A percentile compares a stretch with the other conserved stretches of the same genome.
phyloP scores from a whole-genome alignment of 2,888 invertebrate genomes.

The Cactoblastis cactorum region DNA sequence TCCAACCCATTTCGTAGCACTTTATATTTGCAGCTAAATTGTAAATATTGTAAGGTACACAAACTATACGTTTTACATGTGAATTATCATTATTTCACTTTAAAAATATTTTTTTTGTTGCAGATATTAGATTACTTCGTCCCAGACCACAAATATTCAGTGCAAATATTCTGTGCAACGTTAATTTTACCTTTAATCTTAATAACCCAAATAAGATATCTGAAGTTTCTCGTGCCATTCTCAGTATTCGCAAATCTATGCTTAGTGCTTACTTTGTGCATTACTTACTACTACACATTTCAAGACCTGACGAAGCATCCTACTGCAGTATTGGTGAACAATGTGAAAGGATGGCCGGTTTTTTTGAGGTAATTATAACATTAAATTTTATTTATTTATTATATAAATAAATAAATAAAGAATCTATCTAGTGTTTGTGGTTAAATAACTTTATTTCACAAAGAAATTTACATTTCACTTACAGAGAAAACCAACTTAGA shows the following conservation, averaged over 20 bases:
- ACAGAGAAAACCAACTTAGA: too few species aligned
- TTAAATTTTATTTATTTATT: too few species aligned
- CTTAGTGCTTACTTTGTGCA: slow-evolving; percentile 80
- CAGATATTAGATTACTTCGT: slow-evolving; percentile 73
- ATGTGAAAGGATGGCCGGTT: slow-evolving; percentile 83
- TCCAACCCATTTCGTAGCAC: too few species aligned
- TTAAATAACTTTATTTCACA: too few species aligned
- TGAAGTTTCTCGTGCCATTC: slow-evolving; percentile 85
- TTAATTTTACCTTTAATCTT: slow-evolving; percentile 84
- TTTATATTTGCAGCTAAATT: too few species aligned
- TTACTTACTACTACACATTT: slow-evolving; percentile 91
- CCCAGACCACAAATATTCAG: slow-evolving; percentile 60
- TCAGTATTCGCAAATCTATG: slow-evolving; percentile 85
- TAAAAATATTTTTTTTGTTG: slow-evolving; percentile 29
- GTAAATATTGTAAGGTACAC: too few species aligned
- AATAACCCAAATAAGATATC: slow-evolving; percentile 83
- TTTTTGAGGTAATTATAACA: slow-evolving; percentile 90
- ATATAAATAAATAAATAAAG: too few species aligned
- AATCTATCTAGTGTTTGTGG: too few species aligned
- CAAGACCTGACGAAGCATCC: slow-evolving; percentile 50
- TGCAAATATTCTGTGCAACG: slow-evolving; percentile 82
- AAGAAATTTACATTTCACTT: too few species aligned
- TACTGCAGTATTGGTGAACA: slow-evolving; percentile 55
- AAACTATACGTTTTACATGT: too few species aligned
- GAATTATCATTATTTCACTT: too few species aligned